Conservation (phyloP, 1,140 invertebrate species). For the Diachasma alloeum region DNA sequence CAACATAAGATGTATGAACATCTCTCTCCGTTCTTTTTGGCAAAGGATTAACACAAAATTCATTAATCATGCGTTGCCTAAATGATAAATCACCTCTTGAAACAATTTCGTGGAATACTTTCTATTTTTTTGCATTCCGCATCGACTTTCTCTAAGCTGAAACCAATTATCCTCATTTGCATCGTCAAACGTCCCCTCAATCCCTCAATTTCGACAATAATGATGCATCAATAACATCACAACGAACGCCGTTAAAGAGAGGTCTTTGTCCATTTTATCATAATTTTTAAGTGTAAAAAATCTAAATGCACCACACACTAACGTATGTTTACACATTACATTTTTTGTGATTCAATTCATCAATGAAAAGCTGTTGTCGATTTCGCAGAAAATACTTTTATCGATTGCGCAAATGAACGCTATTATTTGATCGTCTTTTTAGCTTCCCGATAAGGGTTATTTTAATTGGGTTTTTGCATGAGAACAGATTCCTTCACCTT, state of each 20-base stretch:
- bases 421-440: not conserved
- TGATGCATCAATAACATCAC: conserved; percentile 34
- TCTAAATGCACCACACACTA: conserved; percentile 47
- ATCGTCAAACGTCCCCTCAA: not conserved
- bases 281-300: conserved; percentile 50
- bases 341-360: not conserved
- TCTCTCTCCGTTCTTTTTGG: not conserved
- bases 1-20: not conserved
- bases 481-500: no score
- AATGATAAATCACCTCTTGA: not conserved
- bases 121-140: not conserved
- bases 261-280: conserved; percentile 32
- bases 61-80: not conserved
- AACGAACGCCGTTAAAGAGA: conserved; percentile 26
- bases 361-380: not conserved
- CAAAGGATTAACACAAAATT: not conserved
- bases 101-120: not conserved
- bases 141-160: not conserved
- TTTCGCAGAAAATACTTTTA: conserved; percentile 1
- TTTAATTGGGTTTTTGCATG: no score
- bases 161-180: not conserved
- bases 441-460: not conserved
- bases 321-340: conserved; percentile 14
- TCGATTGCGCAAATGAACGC: not conserved
- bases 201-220: conserved; percentile 25